Evolutionary conservation across 2,113 vertebrate species (phyloP).

Genomic region (Aphyosemion australe): DNA sequence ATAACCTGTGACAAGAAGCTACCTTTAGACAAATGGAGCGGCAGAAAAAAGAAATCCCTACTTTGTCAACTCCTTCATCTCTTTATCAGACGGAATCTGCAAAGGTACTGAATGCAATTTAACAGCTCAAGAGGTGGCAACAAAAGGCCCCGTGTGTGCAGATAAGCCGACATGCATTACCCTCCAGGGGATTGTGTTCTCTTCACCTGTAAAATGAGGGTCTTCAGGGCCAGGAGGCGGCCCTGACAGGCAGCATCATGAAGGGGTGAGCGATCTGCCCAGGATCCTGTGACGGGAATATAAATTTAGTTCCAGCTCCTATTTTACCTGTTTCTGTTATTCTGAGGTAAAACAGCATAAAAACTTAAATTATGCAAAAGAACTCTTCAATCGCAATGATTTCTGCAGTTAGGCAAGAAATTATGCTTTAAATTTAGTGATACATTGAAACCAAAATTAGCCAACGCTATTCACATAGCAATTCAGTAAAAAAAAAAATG

Average conservation of each 20-base stretch:
- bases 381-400: not conserved
- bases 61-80: conserved; percentile 9
- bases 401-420: conserved; percentile 3
- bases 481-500: conserved; percentile 6
- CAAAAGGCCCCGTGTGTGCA: conserved; percentile 1
- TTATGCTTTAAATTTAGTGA: not conserved
- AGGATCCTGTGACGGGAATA: conserved; percentile 82
- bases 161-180: not conserved
- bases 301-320: not conserved
- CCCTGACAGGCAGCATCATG: conserved; percentile 95
- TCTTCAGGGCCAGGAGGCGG: conserved; percentile 90
- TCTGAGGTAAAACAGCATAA: not conserved
- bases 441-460: conserved; percentile 16
- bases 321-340: not conserved
- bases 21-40: not conserved
- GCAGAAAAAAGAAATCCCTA: not conserved
- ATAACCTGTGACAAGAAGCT: not conserved
- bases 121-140: conserved; percentile 6
- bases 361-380: too few species aligned
- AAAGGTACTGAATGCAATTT: conserved; percentile 6
- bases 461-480: conserved; percentile 5
- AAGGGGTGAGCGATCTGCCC: conserved; percentile 93
- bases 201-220: conserved; percentile 89
- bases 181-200: conserved; percentile 16
- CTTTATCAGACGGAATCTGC: conserved; percentile 15